Conservation (phyloP, 2,888 invertebrate genomes). For the Julus scanicus region DNA sequence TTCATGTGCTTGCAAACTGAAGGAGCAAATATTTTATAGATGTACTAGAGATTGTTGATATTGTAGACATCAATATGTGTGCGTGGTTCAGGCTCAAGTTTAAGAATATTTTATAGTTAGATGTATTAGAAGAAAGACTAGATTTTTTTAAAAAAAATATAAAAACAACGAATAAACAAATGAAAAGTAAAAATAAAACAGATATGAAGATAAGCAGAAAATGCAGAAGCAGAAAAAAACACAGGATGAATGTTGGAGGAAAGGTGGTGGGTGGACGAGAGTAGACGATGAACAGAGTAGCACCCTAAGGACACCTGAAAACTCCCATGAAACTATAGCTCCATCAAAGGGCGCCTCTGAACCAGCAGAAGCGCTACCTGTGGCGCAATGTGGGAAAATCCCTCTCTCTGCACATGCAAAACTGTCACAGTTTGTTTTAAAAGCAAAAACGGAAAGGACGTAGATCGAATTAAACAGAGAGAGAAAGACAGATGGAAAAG, state of each 20-base stretch:
- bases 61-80: background rate
- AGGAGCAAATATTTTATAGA: too few species aligned
- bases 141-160: background rate
- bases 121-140: background rate
- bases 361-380: background rate
- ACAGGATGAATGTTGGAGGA: background rate
- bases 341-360: background rate
- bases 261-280: background rate
- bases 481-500: conserved; percentile 25
- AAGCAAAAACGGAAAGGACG: conserved; percentile 11
- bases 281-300: background rate
- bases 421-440: background rate
- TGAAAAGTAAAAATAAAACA: background rate
- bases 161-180: background rate
- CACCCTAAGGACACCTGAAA: background rate
- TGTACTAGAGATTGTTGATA: too few species aligned
- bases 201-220: background rate
- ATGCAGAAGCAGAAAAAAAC: background rate
- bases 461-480: background rate
- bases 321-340: background rate
- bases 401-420: background rate
- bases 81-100: background rate
- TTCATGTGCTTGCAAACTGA: too few species aligned
- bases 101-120: background rate
- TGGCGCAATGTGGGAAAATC: background rate